Base-by-base conservation (phyloP, 2,797 vertebrate genomes). In the Sus cebifrons region DNA sequence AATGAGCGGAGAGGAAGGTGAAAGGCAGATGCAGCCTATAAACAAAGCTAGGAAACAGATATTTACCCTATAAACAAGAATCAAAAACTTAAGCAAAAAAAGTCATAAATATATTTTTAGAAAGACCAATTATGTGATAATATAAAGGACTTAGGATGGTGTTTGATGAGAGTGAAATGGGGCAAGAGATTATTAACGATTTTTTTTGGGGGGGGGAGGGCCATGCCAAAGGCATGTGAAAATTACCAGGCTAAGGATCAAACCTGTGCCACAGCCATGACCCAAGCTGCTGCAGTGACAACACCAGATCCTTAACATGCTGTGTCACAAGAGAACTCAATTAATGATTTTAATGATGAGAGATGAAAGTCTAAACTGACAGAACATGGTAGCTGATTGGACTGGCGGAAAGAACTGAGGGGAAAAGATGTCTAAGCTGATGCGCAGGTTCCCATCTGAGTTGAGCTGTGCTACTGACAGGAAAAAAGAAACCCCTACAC, bases 71-170 rank as follows among this genome's bases (percentile, higher is more conserved):
- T 25, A 13, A 87, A 62, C 11, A 79, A 79, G 12, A 54, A n/a
- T 54, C 29, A 62, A 88, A 64, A 70, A 16, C 77, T 64, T n/a
- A 83, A 92, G n/a, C 15, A 87, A 36, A 87, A 78, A 78, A 56
- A 10, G 49, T 74, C 23, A 74, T 16, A 17, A 94, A 58, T 68
- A 49, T 60, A 75, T 89, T 89, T 94, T 94, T 70, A 86, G 27
- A 67, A 86, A 81, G 27, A 68, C 36, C 68, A 87, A 82, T 40
- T 74, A 29, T 81, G 36, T 74, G 25, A 75, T 52, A 52, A 18
- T 58, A 8, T 44, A 74, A 91, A 95, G 25, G 49, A 58, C 74
- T 79, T 86, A 91, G 36, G 14, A 83, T 60, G 21, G 27, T 83
- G 21, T 68, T 67, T 75, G 60, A 73, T 88, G 77, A 32, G 12